These are phyloP conservation scores for Ciconia stormi DNA, from an alignment of 2,113 vertebrate species.

Conservation along the genomic window DNA sequence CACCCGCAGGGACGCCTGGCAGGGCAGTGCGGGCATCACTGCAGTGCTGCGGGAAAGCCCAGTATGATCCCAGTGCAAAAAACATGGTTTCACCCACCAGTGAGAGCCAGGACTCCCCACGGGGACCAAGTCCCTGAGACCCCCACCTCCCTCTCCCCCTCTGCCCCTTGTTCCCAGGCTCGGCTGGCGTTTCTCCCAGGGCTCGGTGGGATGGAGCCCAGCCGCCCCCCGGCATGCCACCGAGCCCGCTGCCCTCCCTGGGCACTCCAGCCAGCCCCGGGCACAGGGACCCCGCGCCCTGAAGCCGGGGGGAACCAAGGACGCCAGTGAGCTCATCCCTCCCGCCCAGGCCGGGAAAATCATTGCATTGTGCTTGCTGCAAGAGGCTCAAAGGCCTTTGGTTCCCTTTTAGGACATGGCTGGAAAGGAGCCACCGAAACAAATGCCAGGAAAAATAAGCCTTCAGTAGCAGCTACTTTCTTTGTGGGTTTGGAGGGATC, in stretches of 20 bases:
- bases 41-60: neutral
- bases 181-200: neutral
- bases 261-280: accelerated
- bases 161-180: neutral
- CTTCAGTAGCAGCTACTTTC: neutral
- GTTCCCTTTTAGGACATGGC: neutral
- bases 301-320: neutral
- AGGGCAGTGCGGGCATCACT: neutral
- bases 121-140: accelerated
- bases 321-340: slow-evolving; percentile 42
- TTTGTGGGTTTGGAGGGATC: neutral
- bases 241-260: accelerated
- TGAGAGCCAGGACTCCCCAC: neutral
- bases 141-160: neutral
- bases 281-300: neutral
- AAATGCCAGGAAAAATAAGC: slow-evolving; percentile 25
- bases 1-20: accelerated
- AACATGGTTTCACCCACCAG: accelerated
- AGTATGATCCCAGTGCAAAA: accelerated
- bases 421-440: slow-evolving; percentile 31
- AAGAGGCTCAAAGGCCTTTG: slow-evolving; percentile 54
- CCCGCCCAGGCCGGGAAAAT: slow-evolving; percentile 2
- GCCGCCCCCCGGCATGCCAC: accelerated
- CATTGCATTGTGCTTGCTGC: slow-evolving; percentile 31
- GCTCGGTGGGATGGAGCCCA: neutral